Base-by-base conservation (phyloP, 2,888 invertebrate species). In the Pharmacophagus antenor region DNA sequence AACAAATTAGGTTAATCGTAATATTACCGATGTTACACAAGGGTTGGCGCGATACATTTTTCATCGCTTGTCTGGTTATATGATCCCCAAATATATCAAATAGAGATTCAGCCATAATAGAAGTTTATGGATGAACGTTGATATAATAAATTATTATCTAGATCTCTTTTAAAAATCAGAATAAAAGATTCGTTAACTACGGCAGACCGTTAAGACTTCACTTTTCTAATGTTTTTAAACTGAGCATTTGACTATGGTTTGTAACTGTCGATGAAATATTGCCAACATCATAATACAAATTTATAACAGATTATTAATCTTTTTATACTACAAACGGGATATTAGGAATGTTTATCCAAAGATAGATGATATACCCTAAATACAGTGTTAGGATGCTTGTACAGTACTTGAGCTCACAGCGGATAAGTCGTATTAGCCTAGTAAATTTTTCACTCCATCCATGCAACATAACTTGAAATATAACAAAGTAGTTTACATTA, bases 21-120 rank as follows among this genome's bases (percentile, higher is more conserved):
- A 63, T 68, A n/a, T 79, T 83, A 85, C 88, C 86, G 55, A 81
- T 82, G 63, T 84, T 87, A 15, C 73, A 72, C 25, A 88, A 62
- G 15, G 88, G 88, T 69, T 87, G 88, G 60, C 86, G 84, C 41
- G 78, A 67, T 61, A 85, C 80, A 81, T 83, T 84, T 74, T 77
- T 87, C 46, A 76, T 68, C 17, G 73, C 65, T 60, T 84, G 80
- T 54, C 79, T 75, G 20, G 76, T 76, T n/a, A 79, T 53, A 56
- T 82, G 81, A 60, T 88, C 85, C 2, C 86, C 84, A 54, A 89
- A 88, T 62, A 88, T 88, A 70, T 84, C 74, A 61, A 87, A 88
- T 4, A 87, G 67, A 12, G 86, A 79, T 53, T 86, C 82, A 41
- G 83, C 73, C 88, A 88, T 88, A n/a, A 65, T 56, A 56, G 12